Conservation (phyloP, 2,888 invertebrate genomes). For the Habroteleia sp. region DNA sequence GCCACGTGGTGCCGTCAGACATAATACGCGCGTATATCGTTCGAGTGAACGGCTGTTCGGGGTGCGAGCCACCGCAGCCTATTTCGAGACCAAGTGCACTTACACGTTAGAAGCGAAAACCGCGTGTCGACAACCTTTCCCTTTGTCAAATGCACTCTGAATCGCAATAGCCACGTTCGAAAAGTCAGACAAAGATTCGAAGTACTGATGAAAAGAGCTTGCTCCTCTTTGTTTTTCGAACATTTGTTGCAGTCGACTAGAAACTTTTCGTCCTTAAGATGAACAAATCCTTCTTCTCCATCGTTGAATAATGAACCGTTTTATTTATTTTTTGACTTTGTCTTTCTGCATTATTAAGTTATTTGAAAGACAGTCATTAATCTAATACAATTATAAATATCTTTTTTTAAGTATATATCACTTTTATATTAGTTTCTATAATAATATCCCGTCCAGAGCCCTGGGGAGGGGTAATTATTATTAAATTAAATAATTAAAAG, state of each 20-base stretch:
- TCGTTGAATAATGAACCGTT: too few species aligned
- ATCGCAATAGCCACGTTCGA: conserved; percentile 21
- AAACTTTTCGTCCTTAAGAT: background rate
- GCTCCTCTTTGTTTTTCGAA: conserved; percentile 4
- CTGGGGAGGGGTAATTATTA: too few species aligned
- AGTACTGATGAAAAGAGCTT: conserved; percentile 7
- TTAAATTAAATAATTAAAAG: too few species aligned
- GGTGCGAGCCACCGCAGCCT: conserved; percentile 30
- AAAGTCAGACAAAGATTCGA: conserved; percentile 34
- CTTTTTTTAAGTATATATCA: too few species aligned
- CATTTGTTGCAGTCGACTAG: conserved; percentile 2
- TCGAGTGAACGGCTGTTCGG: conserved; percentile 22
- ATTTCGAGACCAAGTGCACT: conserved; percentile 48
- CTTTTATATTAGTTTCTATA: too few species aligned
- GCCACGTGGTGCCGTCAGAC: conserved; percentile 41
- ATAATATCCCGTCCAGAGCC: too few species aligned
- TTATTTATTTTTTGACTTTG: background rate
- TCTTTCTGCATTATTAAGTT: too few species aligned
- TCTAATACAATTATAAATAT: too few species aligned
- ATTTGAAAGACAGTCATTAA: too few species aligned
- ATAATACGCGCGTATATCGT: conserved; percentile 17
- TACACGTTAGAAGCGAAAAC: conserved; percentile 32
- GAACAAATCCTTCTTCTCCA: conserved; percentile 5
- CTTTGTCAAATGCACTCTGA: conserved; percentile 38
- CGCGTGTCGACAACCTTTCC: conserved; percentile 46